Base-by-base conservation (phyloP, 2,113 vertebrate species). In the Planiliza haematocheilus region DNA sequence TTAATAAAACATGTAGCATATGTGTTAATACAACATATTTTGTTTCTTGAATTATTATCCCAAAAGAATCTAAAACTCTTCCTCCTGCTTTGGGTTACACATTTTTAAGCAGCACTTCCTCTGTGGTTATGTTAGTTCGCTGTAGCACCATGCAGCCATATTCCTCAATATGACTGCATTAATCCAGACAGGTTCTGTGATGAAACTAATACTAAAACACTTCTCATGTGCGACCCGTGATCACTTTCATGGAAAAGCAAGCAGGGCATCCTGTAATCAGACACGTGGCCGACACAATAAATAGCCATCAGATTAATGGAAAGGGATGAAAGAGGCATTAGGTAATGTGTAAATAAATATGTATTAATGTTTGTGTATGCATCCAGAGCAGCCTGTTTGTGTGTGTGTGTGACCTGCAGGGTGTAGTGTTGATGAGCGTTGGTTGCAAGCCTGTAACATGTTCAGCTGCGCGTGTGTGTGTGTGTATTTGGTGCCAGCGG, bases 281-380 rank as follows among this genome's bases (percentile, higher is more conserved):
- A 39, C 17, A 10, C 36, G 34, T 57, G 24, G 38, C 21, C 30
- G 56, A 49, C 21, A 59, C 37, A 17, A 43, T 51, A 59, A 65
- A 50, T 42, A 42, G 53, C 13, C 63, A 17, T 57, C 61, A 58
- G 20, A 37, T 42, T 43, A 51, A 59, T 18, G 24, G 17, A 14
- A 67, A 66, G 21, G 10, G 49, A 41, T 56, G 50, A 55, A 38
- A 20, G 21, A 21, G 38, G 8, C 24, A 57, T 49, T 18, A 11
- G 85, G 67, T 75, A 57, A 67, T 49, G 43, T 68, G 46, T 67
- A 30, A 20, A 79, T 80, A 61, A 51, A 52, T 55, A 34, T 74
- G 42, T 43, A 53, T 75, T 17, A 45, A 21, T 76, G 67, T 55
- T 45, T 52, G 17, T 50, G 11, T 58, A 21, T 64, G 59, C 24